A percentile compares a stretch with the other conserved stretches of the same genome.
Conservation (phyloP, 1,140 invertebrate genomes). For the Eciton burchellii region DNA sequence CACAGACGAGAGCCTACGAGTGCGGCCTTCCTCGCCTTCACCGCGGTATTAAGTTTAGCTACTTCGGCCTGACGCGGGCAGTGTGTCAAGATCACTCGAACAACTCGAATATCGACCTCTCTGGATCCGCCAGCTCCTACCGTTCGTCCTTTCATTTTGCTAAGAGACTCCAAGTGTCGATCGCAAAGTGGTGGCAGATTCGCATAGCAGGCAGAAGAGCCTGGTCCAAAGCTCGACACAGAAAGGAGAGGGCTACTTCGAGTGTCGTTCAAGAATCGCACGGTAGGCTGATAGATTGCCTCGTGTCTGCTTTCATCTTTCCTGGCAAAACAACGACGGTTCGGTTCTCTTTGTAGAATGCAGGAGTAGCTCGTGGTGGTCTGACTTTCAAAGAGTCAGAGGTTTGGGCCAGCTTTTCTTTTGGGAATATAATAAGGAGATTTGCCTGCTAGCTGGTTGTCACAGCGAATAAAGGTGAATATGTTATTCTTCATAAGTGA, state of each 20-base stretch:
- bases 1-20: slow-evolving; percentile 12
- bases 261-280: slow-evolving; percentile 56
- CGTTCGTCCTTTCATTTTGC: slow-evolving; percentile 17
- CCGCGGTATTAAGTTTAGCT: slow-evolving; percentile 74
- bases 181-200: slow-evolving; percentile 61
- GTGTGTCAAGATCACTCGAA: slow-evolving; percentile 81
- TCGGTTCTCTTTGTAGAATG: slow-evolving; percentile 57
- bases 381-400: slow-evolving; percentile 33
- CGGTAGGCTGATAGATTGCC: slow-evolving; percentile 48
- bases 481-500: slow-evolving; percentile 31
- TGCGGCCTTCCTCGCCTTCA: slow-evolving; percentile 44
- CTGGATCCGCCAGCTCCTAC: slow-evolving; percentile 47
- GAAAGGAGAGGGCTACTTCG: slow-evolving; percentile 49
- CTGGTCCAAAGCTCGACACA: slow-evolving; percentile 6
- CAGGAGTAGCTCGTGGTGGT: slow-evolving; percentile 9
- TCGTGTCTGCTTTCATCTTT: slow-evolving; percentile 49
- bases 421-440: slow-evolving; percentile 35
- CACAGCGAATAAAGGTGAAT: slow-evolving; percentile 35
- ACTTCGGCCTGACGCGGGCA: slow-evolving; percentile 72
- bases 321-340: slow-evolving; percentile 21
- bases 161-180: slow-evolving; percentile 43
- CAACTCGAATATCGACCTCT: slow-evolving; percentile 51
- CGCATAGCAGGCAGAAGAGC: slow-evolving; percentile 25
- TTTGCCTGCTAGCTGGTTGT: slow-evolving; percentile 40
- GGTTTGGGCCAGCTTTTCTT: not conserved